phyloP scores from a whole-genome alignment of 2,113 vertebrate species.

The Petaurus breviceps region DNA sequence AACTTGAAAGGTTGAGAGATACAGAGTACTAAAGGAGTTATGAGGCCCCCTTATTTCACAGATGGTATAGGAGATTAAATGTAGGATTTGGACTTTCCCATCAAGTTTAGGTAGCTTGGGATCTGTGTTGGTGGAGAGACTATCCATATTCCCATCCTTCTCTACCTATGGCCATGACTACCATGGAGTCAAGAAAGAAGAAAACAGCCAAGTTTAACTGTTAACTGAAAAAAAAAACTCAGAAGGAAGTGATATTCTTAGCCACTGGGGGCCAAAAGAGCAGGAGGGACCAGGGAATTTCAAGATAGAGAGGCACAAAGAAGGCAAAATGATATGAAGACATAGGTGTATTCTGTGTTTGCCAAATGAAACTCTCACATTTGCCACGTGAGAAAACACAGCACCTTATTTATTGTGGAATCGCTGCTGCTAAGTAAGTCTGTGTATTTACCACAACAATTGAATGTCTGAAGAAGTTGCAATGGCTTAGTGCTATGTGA shows the following conservation, averaged over 20 bases:
- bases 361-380: background rate
- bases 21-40: too few species aligned
- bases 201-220: background rate
- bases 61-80: too few species aligned
- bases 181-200: background rate
- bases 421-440: slow-evolving; percentile 99
- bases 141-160: background rate
- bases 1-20: too few species aligned
- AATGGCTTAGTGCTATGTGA: slow-evolving; percentile 92
- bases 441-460: slow-evolving; percentile 94
- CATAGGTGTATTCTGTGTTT: background rate
- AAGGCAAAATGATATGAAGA: background rate
- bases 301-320: background rate
- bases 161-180: background rate
- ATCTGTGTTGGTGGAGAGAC: too few species aligned
- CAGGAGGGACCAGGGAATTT: background rate
- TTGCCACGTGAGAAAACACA: slow-evolving; percentile 86
- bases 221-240: background rate
- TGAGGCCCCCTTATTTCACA: too few species aligned
- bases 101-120: too few species aligned
- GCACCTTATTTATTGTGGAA: slow-evolving; percentile 97
- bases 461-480: slow-evolving; percentile 88
- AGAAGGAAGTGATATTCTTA: background rate
- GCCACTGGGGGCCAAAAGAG: too few species aligned
- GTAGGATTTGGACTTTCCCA: too few species aligned